Percentiles rank a stretch among this genome's conserved stretches.
Evolutionary conservation across 1,140 invertebrate species (phyloP).

Genomic region (Megathymus violae): DNA sequence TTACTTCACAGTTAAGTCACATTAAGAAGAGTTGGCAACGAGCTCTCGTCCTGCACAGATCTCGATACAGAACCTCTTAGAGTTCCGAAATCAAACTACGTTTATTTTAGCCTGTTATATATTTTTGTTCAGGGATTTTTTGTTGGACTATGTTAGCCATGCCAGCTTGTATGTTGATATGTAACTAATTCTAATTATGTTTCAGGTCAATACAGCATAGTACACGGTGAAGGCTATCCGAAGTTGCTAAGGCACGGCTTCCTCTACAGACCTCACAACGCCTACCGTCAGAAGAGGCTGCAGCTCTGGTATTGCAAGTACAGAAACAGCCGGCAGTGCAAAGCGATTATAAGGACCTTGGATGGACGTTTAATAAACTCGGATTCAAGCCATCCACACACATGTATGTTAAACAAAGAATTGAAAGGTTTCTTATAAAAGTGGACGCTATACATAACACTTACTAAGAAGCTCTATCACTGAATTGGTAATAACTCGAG

Average conservation of each 20-base stretch:
- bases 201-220: constrained; percentile 42
- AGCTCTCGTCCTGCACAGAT: too few species aligned
- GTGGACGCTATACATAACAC: too few species aligned
- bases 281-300: constrained; percentile 47
- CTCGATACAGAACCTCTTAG: too few species aligned
- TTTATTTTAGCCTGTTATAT: too few species aligned
- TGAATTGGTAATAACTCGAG: too few species aligned
- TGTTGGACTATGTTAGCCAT: too few species aligned
- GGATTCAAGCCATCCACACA: constrained; percentile 28
- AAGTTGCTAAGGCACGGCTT: constrained; percentile 53
- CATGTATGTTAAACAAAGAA: constrained; percentile 26
- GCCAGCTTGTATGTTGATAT: too few species aligned
- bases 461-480: too few species aligned
- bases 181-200: constrained; percentile 22
- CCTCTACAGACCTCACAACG: constrained; percentile 58
- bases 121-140: too few species aligned
- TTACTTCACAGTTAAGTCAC: too few species aligned
- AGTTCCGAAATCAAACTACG: too few species aligned
- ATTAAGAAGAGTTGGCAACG: too few species aligned
- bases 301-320: constrained; percentile 62
- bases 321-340: constrained; percentile 49
- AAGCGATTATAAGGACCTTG: constrained; percentile 51
- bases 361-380: constrained; percentile 41
- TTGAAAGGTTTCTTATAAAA: not conserved
- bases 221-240: constrained; percentile 47